Evolutionary conservation across 2,888 invertebrate genomes (phyloP).

Genomic region (Heliconius charithonia): DNA sequence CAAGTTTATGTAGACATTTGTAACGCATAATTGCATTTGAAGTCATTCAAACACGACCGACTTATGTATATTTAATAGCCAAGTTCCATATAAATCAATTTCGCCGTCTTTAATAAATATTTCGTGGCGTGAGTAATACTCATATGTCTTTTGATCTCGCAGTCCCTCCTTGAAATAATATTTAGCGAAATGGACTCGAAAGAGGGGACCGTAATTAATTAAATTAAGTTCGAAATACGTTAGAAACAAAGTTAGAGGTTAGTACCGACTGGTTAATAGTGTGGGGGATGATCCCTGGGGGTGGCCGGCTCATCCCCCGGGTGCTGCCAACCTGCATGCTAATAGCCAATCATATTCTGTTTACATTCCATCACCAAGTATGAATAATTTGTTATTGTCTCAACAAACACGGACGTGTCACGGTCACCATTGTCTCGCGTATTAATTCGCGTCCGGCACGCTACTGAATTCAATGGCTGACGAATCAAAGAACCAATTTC

Average conservation of each 20-base stretch:
- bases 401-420: slow-evolving; percentile 75
- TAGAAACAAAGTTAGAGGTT: slow-evolving; percentile 76
- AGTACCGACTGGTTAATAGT: slow-evolving; percentile 77
- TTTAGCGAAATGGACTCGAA: slow-evolving; percentile 74
- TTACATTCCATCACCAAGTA: slow-evolving; percentile 83
- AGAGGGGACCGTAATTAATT: slow-evolving; percentile 78
- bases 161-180: slow-evolving; percentile 73
- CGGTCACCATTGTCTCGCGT: slow-evolving; percentile 76
- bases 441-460: slow-evolving; percentile 76
- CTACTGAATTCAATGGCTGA: slow-evolving; percentile 65
- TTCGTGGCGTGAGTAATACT: slow-evolving; percentile 57
- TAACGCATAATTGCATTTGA: slow-evolving; percentile 79
- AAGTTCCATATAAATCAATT: slow-evolving; percentile 53
- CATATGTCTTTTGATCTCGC: slow-evolving; percentile 70
- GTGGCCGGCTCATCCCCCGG: slow-evolving; percentile 50
- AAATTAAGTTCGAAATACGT: slow-evolving; percentile 81
- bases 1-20: slow-evolving; percentile 66
- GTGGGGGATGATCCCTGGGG: slow-evolving; percentile 74
- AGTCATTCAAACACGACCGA: slow-evolving; percentile 62
- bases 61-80: slow-evolving; percentile 52
- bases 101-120: slow-evolving; percentile 61
- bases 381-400: slow-evolving; percentile 84
- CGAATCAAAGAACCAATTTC: slow-evolving; percentile 72
- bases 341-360: slow-evolving; percentile 84
- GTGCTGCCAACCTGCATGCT: slow-evolving; percentile 73